Evolutionary conservation across 2,888 invertebrate genomes (phyloP), one percentile per base, ranked within the genome.

Genomic region (Eupithecia pulchellata): DNA sequence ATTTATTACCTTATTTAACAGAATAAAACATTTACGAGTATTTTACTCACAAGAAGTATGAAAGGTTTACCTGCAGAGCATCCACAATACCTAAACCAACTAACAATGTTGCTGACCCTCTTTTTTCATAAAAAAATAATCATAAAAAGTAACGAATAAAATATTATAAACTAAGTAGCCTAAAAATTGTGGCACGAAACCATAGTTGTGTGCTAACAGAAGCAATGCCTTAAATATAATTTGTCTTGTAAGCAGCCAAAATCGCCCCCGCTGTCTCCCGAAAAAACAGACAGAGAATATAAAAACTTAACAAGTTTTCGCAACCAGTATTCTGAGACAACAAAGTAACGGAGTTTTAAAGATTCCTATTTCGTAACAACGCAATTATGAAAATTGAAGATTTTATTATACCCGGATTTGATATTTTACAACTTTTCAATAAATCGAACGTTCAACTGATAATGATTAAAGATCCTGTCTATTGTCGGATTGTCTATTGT

Each of bases 281-380:
- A 47, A 47, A 25, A 25, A 8, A 2, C 11, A 20, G 4, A 3
- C 52, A n/a, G n/a, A n/a, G n/a, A n/a, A n/a, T n/a, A n/a, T 25
- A 25, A 25, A 4, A 29, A 29, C 20, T 47, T 9, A 47, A 20
- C n/a, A 20, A 17, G 14, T 17, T 57, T 57, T 17, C 8, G 29
- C 8, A 57, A 29, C 29, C 57, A 3, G 57, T 29, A 29, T 57
- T 57, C 29, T 57, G 57, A 27, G 57, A 57, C 29, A 57, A 57
- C 57, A 57, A 42, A 57, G 29, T 32, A 52, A 64, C 52, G 32
- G 32, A 55, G 27, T 32, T 11, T n/a, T 34, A 57, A 32, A n/a
- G 47, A 52, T 11, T 13, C 20, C 20, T 63, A 55, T 47, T 68
- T 36, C 34, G 62, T 32, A 39, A 68, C 20, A 58, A 20, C 42